These are phyloP conservation scores for Melanotaenia maccullochi DNA, from an alignment of 2,797 vertebrate genomes.

Conservation along the genomic window DNA sequence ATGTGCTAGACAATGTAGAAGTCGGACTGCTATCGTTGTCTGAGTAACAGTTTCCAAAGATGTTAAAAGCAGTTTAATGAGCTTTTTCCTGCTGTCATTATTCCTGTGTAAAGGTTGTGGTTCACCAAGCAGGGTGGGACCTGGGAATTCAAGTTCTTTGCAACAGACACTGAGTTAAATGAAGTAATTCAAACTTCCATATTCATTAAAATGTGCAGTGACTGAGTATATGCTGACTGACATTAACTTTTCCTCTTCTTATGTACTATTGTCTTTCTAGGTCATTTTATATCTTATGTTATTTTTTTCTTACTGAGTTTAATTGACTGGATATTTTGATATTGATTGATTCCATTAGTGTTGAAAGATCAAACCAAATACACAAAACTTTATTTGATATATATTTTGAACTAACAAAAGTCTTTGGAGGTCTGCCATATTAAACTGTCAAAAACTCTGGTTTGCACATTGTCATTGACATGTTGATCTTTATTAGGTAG, in stretches of 20 bases:
- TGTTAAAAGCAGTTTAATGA: constrained; percentile 70
- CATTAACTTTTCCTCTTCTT: constrained; percentile 41
- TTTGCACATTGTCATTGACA: not conserved
- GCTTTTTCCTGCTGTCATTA: constrained; percentile 72
- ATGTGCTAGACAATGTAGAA: constrained; percentile 41
- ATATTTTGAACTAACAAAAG: too few species aligned
- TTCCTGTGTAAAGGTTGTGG: constrained; percentile 74
- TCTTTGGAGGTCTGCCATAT: too few species aligned
- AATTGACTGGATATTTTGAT: too few species aligned
- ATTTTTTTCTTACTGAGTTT: constrained; percentile 9
- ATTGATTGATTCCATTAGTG: not conserved
- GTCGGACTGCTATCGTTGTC: constrained; percentile 64
- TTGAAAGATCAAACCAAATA: not conserved
- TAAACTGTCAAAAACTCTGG: not conserved
- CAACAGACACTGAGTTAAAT: constrained; percentile 64
- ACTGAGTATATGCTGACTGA: constrained; percentile 57
- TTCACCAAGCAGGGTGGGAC: constrained; percentile 66
- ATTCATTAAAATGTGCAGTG: constrained; percentile 51
- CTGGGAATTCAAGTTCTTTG: constrained; percentile 63
- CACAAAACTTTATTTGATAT: too few species aligned
- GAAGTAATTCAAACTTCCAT: constrained; percentile 60
- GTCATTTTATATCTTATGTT: constrained; percentile 27
- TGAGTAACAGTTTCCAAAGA: constrained; percentile 76
- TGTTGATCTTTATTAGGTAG: too few species aligned
- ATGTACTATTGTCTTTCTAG: constrained; percentile 23